phyloP scores from a whole-genome alignment of 2,797 vertebrate genomes.

The Rhincodon typus region DNA sequence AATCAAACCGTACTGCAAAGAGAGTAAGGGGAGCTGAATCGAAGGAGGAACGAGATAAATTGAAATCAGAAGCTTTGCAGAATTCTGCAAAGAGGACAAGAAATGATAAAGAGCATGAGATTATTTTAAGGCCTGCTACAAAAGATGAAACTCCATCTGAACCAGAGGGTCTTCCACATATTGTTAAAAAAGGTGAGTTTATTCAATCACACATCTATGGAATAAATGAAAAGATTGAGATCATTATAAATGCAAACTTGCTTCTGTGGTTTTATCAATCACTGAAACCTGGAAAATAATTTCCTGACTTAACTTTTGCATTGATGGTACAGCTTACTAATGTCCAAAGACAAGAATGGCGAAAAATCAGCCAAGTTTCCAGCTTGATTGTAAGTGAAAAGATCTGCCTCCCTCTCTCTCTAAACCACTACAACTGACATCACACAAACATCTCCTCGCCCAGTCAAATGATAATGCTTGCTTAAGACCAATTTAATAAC shows the following conservation, averaged over 20 bases:
- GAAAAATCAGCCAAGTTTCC: neutral
- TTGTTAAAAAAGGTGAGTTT: constrained; percentile 70
- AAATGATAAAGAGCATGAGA: constrained; percentile 39
- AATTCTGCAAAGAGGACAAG: constrained; percentile 47
- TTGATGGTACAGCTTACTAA: neutral
- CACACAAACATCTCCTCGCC: too few species aligned
- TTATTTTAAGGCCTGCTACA: constrained; percentile 19
- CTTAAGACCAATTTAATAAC: neutral
- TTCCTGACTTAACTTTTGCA: neutral
- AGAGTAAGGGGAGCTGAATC: constrained; percentile 49
- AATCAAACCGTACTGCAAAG: constrained; percentile 47
- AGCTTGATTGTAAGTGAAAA: too few species aligned
- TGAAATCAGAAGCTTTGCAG: constrained; percentile 48
- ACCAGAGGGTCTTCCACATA: constrained; percentile 73
- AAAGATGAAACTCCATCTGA: constrained; percentile 50
- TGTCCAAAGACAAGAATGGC: neutral
- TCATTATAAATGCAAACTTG: neutral
- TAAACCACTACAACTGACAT: too few species aligned
- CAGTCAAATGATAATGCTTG: neutral
- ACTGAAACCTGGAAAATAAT: neutral
- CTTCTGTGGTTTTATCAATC: neutral
- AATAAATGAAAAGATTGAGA: neutral
- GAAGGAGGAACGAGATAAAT: constrained; percentile 41
- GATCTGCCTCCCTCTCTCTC: neutral
- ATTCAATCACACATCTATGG: too few species aligned